Conservation (phyloP, 2,797 vertebrate genomes). For the Hydrocynus forskahlii region DNA sequence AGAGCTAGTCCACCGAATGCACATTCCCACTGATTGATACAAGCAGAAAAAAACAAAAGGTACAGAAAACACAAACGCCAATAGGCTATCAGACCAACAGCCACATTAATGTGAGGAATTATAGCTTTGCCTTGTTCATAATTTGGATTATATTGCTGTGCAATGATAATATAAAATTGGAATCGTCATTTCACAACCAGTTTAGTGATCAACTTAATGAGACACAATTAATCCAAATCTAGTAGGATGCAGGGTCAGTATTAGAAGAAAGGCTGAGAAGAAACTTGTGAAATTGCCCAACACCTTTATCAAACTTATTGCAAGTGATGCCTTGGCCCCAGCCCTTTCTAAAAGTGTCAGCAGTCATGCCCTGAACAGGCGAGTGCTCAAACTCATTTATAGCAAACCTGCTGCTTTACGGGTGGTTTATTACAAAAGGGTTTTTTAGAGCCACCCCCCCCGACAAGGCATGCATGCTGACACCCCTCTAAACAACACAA, state of each 20-base stretch:
- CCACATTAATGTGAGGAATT: constrained; percentile 71
- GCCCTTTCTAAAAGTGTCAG: constrained; percentile 50
- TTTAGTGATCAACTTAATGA: constrained; percentile 23
- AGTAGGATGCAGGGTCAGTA: constrained; percentile 21
- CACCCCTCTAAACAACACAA: constrained; percentile 18
- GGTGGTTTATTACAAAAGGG: constrained; percentile 86
- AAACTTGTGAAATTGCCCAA: constrained; percentile 25
- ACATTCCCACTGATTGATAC: constrained; percentile 99
- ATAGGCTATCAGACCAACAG: constrained; percentile 69
- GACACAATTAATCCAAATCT: constrained; percentile 20
- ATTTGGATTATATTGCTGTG: constrained; percentile 79
- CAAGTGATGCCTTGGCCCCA: constrained; percentile 65
- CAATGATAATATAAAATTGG: constrained; percentile 66
- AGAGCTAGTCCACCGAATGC: constrained; percentile 91
- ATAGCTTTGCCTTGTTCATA: constrained; percentile 71
- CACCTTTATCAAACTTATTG: constrained; percentile 63
- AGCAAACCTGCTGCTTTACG: constrained; percentile 85
- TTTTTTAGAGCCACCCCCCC: constrained; percentile 72
- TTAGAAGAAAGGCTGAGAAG: constrained; percentile 33
- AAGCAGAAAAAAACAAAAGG: constrained; percentile 74
- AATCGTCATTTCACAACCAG: constrained; percentile 52
- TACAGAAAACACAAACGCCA: constrained; percentile 68
- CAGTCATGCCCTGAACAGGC: constrained; percentile 75
- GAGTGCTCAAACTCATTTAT: constrained; percentile 84
- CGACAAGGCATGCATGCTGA: constrained; percentile 73